Evolutionary conservation across 2,888 invertebrate species (phyloP), one percentile per base, ranked within the genome.

Genomic region (Orchesellides sinensis): DNA sequence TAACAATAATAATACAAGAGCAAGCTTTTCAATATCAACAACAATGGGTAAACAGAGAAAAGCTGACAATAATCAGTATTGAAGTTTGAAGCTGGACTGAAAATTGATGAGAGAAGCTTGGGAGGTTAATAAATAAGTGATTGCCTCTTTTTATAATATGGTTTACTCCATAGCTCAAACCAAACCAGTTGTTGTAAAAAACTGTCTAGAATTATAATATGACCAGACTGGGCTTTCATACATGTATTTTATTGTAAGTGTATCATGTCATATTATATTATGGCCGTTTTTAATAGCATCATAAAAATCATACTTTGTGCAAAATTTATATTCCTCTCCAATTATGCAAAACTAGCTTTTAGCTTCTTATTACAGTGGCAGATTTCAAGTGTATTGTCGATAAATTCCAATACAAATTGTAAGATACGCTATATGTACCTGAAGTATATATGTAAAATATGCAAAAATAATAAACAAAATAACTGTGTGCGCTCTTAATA

Each of bases 201-300:
- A n/a, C n/a, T n/a, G n/a, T n/a, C n/a, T n/a, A n/a, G n/a, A n/a
- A n/a, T n/a, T n/a, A n/a, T n/a, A n/a, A n/a, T n/a, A n/a, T n/a
- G n/a, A n/a, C n/a, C n/a, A n/a, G n/a, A n/a, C n/a, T n/a, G n/a
- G n/a, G n/a, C n/a, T n/a, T n/a, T 32, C 32, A 32, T 32, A 10
- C 40, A 40, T 40, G 40, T n/a, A 40, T 40, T 14, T 40, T 40
- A 40, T 40, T n/a, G n/a, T n/a, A n/a, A n/a, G n/a, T 59, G 45
- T 40, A 40, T 25, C 32, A 32, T 21, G 70, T 56, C 70, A 59
- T 68, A n/a, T 68, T 56, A 17, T 54, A 56, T 35, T 32, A 61
- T 17, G 32, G 61, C 59, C 47, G 47, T 27, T 27, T 73, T 73
- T 73, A 49, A 73, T 61, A 47, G 72, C 32, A 32, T 61, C 63